phyloP scores from a whole-genome alignment of 2,113 vertebrate species.

The Verasper variegatus region DNA sequence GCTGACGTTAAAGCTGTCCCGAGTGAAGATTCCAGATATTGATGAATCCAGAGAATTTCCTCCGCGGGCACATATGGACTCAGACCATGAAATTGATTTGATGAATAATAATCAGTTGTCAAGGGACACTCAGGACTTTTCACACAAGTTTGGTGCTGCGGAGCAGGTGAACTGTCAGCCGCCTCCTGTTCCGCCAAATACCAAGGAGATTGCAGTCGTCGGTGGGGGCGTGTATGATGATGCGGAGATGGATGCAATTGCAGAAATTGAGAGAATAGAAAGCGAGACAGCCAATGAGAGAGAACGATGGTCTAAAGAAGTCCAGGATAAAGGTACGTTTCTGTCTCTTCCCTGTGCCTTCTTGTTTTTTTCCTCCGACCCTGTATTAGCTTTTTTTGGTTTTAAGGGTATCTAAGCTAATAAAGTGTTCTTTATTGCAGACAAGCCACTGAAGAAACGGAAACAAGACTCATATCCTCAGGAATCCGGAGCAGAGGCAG shows the following conservation, averaged over 20 bases:
- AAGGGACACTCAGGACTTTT: conserved; percentile 82
- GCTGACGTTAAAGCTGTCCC: conserved; percentile 95
- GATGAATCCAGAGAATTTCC: conserved; percentile 88
- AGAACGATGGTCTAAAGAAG: conserved; percentile 98
- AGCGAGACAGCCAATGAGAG: conserved; percentile 94
- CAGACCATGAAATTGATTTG: conserved; percentile 88
- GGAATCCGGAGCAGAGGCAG: conserved; percentile 85
- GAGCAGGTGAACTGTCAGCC: conserved; percentile 92
- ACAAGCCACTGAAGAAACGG: conserved; percentile 98
- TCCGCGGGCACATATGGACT: conserved; percentile 85
- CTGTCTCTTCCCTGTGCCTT: neutral
- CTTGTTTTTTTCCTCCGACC: neutral
- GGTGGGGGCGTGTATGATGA: conserved; percentile 88
- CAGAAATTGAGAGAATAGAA: conserved; percentile 97
- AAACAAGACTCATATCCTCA: conserved; percentile 98
- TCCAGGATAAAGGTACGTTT: conserved; percentile 97
- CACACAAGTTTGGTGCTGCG: conserved; percentile 83
- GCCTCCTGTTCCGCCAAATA: conserved; percentile 89
- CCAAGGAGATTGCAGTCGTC: conserved; percentile 85
- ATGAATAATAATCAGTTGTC: conserved; percentile 87
- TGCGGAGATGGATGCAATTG: conserved; percentile 93
- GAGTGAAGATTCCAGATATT: conserved; percentile 90
- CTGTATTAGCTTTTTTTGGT: neutral
- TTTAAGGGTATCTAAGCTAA: conserved; percentile 11
- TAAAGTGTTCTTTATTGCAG: conserved; percentile 75